Conservation (phyloP, 2,113 vertebrate genomes). For the Podocnemis expansa region DNA sequence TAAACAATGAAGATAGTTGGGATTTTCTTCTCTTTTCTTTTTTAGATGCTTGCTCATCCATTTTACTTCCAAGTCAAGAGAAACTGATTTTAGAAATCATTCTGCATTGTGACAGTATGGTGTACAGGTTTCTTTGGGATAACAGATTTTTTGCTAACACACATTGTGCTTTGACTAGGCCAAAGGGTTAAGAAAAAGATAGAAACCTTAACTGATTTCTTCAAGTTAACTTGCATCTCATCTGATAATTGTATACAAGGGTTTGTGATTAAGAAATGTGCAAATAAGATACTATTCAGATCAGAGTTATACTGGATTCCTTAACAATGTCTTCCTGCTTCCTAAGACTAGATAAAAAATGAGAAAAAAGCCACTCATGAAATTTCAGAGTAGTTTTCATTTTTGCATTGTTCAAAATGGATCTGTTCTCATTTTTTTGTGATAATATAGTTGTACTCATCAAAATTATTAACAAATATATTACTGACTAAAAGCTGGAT, state of each 20-base stretch:
- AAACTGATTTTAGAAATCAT: neutral
- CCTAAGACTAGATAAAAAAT: neutral
- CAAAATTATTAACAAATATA: neutral
- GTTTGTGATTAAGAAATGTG: neutral
- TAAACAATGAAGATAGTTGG: slow-evolving; percentile 21
- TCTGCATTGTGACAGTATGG: neutral
- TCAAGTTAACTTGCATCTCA: neutral
- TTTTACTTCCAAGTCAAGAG: slow-evolving; percentile 26
- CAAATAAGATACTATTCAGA: neutral
- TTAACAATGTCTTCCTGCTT: neutral
- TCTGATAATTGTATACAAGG: too few species aligned
- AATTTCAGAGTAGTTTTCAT: neutral
- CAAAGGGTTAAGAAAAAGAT: neutral
- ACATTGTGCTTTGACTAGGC: neutral
- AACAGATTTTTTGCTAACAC: slow-evolving; percentile 14
- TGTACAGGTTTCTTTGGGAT: neutral
- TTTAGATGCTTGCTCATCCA: neutral
- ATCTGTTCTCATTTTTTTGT: neutral
- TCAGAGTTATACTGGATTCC: neutral
- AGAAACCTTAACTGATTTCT: neutral
- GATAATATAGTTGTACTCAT: neutral
- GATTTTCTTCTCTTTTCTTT: neutral
- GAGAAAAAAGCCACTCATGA: neutral
- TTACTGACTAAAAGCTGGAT: neutral
- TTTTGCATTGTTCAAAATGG: neutral